A percentile compares a stretch with the other conserved stretches of the same genome.
Conservation (phyloP, 2,888 invertebrate species). For the Leistus spinibarbis region DNA sequence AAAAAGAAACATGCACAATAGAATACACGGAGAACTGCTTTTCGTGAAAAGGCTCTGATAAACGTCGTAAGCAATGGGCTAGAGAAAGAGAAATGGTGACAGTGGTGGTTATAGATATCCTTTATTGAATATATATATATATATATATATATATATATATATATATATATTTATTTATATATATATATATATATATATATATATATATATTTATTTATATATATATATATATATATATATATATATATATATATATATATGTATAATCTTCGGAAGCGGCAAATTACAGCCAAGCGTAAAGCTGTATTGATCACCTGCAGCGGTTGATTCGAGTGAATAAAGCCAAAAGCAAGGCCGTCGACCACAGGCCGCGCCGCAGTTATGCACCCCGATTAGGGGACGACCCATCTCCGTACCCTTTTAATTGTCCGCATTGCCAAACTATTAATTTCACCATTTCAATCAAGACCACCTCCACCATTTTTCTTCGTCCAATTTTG, state of each 20-base stretch:
- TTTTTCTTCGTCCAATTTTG: not conserved
- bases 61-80: not conserved
- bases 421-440: not conserved
- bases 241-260: no score
- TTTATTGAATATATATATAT: not conserved
- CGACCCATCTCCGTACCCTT: not conserved
- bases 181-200: no score
- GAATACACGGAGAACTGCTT: no score
- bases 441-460: not conserved
- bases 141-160: no score
- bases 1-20: no score
- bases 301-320: constrained; percentile 39
- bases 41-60: no score
- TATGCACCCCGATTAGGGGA: constrained; percentile 25
- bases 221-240: no score
- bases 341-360: constrained; percentile 23
- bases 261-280: constrained; percentile 18
- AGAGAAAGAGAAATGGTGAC: not conserved
- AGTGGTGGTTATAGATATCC: not conserved
- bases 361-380: constrained; percentile 22
- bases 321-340: constrained; percentile 34
- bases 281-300: constrained; percentile 33
- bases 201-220: no score
- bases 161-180: not conserved
- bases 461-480: not conserved